A percentile compares a stretch with the other conserved stretches of the same genome.
Evolutionary conservation across 1,140 invertebrate genomes (phyloP).

Genomic region (Rhopalosiphum padi): DNA sequence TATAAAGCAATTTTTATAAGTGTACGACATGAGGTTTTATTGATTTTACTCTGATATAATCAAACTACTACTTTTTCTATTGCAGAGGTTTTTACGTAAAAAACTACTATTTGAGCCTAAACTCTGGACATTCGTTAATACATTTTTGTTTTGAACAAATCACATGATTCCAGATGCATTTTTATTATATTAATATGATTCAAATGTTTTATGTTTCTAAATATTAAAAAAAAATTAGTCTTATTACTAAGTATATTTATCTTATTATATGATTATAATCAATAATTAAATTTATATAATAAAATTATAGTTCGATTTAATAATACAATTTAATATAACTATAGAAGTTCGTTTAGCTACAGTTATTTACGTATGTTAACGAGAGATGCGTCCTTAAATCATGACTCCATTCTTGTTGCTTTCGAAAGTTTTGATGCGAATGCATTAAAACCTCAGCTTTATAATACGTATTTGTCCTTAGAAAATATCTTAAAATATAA

Average conservation of each 20-base stretch:
- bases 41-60: neutral
- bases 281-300: neutral
- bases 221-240: neutral
- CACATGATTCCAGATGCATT: neutral
- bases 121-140: too few relatives aligned
- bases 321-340: neutral
- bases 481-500: neutral
- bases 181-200: neutral
- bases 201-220: neutral
- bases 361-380: neutral
- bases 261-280: neutral
- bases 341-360: neutral
- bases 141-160: neutral
- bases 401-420: neutral
- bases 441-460: neutral
- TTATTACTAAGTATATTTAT: neutral
- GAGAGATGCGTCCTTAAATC: neutral
- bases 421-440: neutral
- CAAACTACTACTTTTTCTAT: neutral
- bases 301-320: neutral
- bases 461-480: neutral
- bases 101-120: too few relatives aligned
- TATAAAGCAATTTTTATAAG: neutral
- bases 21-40: neutral
- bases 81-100: neutral